A percentile compares a stretch with the other conserved stretches of the same genome.
Evolutionary conservation across 1,140 invertebrate species (phyloP).

Genomic region (Bradynema listronoti): DNA sequence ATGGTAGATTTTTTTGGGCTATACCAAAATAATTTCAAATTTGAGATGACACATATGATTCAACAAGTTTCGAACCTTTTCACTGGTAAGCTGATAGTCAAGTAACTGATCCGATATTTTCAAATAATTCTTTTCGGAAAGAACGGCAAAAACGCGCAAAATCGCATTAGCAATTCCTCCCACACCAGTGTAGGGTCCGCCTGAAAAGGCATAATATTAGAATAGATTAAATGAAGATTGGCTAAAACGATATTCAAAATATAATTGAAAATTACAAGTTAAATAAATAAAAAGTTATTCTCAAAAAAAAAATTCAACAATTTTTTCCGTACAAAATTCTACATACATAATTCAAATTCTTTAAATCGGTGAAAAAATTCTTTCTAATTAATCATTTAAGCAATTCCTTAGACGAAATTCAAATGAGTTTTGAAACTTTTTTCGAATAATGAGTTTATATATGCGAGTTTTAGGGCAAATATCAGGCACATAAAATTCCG

Average conservation of each 20-base stretch:
- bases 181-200: conserved; percentile 1
- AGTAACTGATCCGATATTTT: background rate
- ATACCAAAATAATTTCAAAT: background rate
- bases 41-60: background rate
- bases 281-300: background rate
- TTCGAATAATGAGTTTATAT: too few relatives aligned
- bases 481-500: too few relatives aligned
- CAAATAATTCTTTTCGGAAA: background rate
- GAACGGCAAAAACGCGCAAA: background rate
- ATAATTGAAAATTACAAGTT: background rate
- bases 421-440: too few relatives aligned
- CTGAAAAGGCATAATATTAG: background rate
- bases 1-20: background rate
- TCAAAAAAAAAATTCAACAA: background rate
- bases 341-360: too few relatives aligned
- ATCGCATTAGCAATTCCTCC: background rate
- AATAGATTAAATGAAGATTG: background rate
- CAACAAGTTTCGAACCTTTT: background rate
- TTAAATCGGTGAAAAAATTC: background rate
- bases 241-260: background rate
- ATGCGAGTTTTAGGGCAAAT: too few relatives aligned
- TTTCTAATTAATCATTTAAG: background rate
- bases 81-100: background rate
- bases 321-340: background rate
- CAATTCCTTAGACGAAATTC: background rate